Evolutionary conservation across 2,888 invertebrate genomes (phyloP).

Genomic region (Anthoptus insignis): DNA sequence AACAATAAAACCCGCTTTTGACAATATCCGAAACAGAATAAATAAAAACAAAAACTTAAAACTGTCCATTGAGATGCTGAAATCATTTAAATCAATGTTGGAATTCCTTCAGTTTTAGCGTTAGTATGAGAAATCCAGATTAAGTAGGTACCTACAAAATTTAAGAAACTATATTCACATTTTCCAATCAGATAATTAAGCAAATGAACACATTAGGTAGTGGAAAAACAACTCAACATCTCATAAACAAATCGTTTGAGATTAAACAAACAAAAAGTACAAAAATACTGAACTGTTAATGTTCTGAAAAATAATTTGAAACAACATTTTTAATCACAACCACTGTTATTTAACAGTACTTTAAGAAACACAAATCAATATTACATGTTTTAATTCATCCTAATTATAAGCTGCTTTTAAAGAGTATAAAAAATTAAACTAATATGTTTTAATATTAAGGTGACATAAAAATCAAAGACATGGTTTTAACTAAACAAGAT

Average conservation of each 20-base stretch:
- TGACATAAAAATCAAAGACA: conserved; percentile 42
- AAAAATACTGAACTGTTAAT: conserved; percentile 5
- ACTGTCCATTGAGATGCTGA: too few species aligned
- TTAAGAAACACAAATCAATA: conserved; percentile 48
- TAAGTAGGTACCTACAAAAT: too few species aligned
- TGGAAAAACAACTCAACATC: conserved; percentile 6
- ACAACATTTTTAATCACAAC: conserved; percentile 61
- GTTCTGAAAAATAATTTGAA: conserved; percentile 57
- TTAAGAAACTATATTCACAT: neutral
- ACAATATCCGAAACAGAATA: conserved; percentile 9
- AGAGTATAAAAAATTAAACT: conserved; percentile 38
- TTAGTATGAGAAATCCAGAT: too few species aligned
- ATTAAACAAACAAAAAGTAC: neutral
- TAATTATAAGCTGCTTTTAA: conserved; percentile 52
- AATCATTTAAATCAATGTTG: too few species aligned
- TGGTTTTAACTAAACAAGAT: too few species aligned
- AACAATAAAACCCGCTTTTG: conserved; percentile 24
- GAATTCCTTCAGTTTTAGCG: too few species aligned
- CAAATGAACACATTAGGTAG: too few species aligned
- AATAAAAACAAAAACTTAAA: neutral
- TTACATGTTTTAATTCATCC: conserved; percentile 34
- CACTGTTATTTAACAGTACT: conserved; percentile 56
- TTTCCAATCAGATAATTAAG: neutral
- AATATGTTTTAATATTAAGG: conserved; percentile 42
- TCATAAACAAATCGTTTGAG: neutral